phyloP scores from a whole-genome alignment of 2,113 vertebrate species.

The Psilopogon haemacephalus region DNA sequence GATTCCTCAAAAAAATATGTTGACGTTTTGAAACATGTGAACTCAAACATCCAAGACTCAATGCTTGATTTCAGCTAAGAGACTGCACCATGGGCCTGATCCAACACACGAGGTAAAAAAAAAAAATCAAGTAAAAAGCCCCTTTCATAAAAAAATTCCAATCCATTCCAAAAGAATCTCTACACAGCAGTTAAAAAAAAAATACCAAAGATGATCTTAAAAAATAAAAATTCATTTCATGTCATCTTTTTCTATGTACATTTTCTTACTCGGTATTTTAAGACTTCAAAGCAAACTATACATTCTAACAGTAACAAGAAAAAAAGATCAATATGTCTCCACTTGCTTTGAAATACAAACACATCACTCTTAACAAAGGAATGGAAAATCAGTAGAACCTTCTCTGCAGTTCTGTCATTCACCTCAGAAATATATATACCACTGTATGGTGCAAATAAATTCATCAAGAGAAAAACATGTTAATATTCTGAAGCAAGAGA shows the following conservation, averaged over 20 bases:
- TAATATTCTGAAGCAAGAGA: neutral
- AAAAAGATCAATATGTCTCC: neutral
- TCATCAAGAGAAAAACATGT: neutral
- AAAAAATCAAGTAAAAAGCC: neutral
- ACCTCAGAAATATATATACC: neutral
- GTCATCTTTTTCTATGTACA: neutral
- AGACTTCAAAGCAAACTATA: neutral
- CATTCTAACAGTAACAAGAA: neutral
- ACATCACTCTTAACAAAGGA: neutral
- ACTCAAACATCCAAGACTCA: neutral
- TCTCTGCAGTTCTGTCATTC: neutral
- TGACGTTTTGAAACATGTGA: neutral
- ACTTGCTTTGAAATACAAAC: neutral
- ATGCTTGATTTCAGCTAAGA: neutral
- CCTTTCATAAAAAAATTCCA: neutral
- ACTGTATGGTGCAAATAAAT: neutral
- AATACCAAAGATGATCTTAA: neutral
- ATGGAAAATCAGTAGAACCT: neutral
- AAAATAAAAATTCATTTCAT: neutral
- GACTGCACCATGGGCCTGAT: neutral
- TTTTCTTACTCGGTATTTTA: neutral
- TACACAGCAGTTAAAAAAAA: neutral
- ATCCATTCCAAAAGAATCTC: neutral
- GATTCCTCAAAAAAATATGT: neutral
- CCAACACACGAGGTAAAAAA: neutral